Evolutionary conservation across 2,888 invertebrate genomes (phyloP).

Genomic region (Chromoteleia sp.): DNA sequence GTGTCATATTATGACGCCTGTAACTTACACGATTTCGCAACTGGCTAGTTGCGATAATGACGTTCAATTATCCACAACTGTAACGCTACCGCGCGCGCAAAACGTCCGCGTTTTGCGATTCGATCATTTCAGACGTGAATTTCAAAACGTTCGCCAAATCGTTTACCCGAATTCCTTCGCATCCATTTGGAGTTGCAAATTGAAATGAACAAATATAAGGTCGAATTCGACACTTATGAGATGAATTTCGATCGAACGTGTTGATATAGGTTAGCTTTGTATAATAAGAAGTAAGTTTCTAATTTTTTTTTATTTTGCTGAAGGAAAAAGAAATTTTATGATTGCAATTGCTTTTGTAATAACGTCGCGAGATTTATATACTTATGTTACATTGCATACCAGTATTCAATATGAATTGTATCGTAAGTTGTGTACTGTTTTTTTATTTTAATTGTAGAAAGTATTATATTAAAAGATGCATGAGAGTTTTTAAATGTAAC

Average conservation of each 20-base stretch:
- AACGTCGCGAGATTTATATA: too few species aligned
- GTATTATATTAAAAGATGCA: too few species aligned
- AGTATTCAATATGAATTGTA: too few species aligned
- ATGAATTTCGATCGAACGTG: slow-evolving; percentile 1
- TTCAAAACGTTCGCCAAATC: slow-evolving; percentile 38
- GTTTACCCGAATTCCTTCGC: slow-evolving; percentile 42
- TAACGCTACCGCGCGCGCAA: not conserved
- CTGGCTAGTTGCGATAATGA: slow-evolving; percentile 17
- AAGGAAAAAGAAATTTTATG: too few species aligned
- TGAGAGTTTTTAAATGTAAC: too few species aligned
- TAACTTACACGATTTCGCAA: slow-evolving; percentile 51
- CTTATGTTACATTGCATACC: too few species aligned
- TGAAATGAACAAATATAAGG: slow-evolving; percentile 29
- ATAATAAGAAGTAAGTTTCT: not conserved
- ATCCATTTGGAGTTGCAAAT: slow-evolving; percentile 33
- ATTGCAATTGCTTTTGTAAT: too few species aligned
- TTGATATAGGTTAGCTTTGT: not conserved
- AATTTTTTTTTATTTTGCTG: too few species aligned
- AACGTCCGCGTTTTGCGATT: not conserved
- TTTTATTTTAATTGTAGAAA: too few species aligned
- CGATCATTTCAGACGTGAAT: too few species aligned
- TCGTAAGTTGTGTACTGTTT: too few species aligned
- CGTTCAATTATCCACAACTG: slow-evolving; percentile 39
- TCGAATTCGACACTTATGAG: slow-evolving; percentile 23
- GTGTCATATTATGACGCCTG: slow-evolving; percentile 58